Base-by-base conservation (phyloP, 1,140 invertebrate genomes). In the Scaptomyza pallida region DNA sequence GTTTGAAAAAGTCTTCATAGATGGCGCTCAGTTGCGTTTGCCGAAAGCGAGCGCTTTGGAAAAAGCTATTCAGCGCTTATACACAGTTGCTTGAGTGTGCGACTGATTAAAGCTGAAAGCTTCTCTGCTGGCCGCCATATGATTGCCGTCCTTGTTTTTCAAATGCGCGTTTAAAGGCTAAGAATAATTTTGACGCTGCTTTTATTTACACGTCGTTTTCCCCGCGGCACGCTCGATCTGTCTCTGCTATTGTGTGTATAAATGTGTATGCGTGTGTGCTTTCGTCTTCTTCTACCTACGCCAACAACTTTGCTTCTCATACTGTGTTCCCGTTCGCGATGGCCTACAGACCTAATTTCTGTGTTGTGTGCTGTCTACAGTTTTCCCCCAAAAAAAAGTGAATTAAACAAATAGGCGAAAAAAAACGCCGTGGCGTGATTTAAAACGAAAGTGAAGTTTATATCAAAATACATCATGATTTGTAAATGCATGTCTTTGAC, bases 131-230 rank as follows among this genome's bases (percentile, higher is more conserved):
- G 44, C 69, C 35, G 56, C 63, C 73, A 85, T 79, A 85, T 83
- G 80, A 83, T 86, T 86, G 81, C 89, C 89, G 89, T 90, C 89
- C 89, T 90, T 90, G 89, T 90, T 90, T 89, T 90, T 90, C 89
- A 90, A 90, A 89, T 88, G 71, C 71, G 43, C 72, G 72, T 86
- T 77, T 90, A 85, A 90, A 90, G 89, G 89, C 89, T 89, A 90
- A 90, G 89, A 81, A 90, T 90, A 78, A 68, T 78, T 81, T 64
- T 56, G 35, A 64, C 60, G 60, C 60, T 64, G 67, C 63, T 72
- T 69, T 50, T 19, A 56, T 59, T 72, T 67, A 60, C 50, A 61
- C 70, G 55, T 86, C 85, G 75, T 89, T 89, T 73, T 72, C 76
- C 80, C 83, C 78, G 69, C 74, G 52, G 55, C 57, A 23, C 44